Base-by-base conservation (phyloP, 2,797 vertebrate genomes). In the Manis javanica region DNA sequence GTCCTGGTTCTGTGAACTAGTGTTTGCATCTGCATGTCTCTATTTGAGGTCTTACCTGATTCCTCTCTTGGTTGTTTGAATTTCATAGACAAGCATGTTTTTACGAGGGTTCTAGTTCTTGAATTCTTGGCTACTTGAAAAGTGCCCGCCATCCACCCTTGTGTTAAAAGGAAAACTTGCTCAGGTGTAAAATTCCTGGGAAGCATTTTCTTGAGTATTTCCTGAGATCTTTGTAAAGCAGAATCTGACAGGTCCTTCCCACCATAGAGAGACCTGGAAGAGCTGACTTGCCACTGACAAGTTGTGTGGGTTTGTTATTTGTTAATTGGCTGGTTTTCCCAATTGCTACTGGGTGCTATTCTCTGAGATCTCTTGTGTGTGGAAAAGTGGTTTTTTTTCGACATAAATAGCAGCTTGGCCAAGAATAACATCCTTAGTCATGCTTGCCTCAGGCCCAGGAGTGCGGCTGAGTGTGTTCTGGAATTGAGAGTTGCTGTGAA, bases 61-160 rank as follows among this genome's bases (percentile, higher is more conserved):
- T 61, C 5, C 24, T 53, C 9, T 53, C 59, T 11, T 59, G 37
- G 19, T 9, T 5, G 0, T 63, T 77, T 29, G 8, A 59, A 12
- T 55, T 34, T n/a, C 34, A 0, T 26, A 19, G 72, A 37, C 59
- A 15, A 1, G 11, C 8, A 15, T 2, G 42, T 59, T 64, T 37
- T 31, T 24, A 3, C 51, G 29, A 19, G 63, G 31, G 34, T 55
- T 39, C 39, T 42, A 8, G 5, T 39, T 53, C 59, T 0, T 12
- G 24, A 24, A 3, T 61, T 18, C 11, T 55, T 3, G 0, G 0
- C 0, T 3, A 21, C 39, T n/a, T 24, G 46, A 31, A 68, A 7
- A n/a, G 11, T 4, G 9, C 13, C 77, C 42, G 21, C 63, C 24
- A 39, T 42, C 3, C 5, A 1, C 24, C 53, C 31, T 10, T 0